These are phyloP conservation scores for Cephonodes hylas DNA, from an alignment of 2,888 invertebrate genomes.

Conservation along the genomic window DNA sequence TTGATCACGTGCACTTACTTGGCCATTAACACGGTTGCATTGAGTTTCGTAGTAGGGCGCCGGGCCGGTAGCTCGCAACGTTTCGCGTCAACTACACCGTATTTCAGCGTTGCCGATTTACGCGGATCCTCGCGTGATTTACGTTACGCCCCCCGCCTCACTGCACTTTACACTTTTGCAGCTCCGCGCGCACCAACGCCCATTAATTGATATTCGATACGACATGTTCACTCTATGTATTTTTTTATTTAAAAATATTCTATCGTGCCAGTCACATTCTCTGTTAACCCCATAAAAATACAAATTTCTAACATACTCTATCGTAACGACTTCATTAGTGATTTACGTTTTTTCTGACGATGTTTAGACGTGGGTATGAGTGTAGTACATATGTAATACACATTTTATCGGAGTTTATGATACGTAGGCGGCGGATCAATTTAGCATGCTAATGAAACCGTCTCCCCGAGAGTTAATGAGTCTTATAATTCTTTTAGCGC, in stretches of 20 bases:
- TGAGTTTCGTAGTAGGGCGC: background rate
- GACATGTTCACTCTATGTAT: conserved; percentile 49
- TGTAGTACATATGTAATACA: background rate
- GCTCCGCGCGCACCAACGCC: conserved; percentile 67
- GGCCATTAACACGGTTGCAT: background rate
- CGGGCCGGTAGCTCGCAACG: background rate
- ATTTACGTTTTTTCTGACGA: background rate
- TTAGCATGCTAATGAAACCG: conserved; percentile 57
- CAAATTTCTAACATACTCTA: background rate
- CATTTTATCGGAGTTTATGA: conserved; percentile 16
- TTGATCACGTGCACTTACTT: background rate
- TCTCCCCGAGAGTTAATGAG: conserved; percentile 56
- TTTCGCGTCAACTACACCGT: conserved; percentile 27
- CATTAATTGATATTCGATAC: conserved; percentile 74
- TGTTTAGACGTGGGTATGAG: background rate
- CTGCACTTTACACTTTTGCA: conserved; percentile 80
- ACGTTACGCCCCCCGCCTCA: conserved; percentile 70
- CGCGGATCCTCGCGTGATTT: conserved; percentile 68
- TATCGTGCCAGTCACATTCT: background rate
- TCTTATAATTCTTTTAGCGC: conserved; percentile 39
- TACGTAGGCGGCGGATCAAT: conserved; percentile 56
- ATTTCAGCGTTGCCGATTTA: conserved; percentile 67
- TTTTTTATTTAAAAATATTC: conserved; percentile 23
- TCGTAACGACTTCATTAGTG: background rate
- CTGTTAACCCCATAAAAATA: background rate